phyloP scores from a whole-genome alignment of 2,113 vertebrate genomes.

The Engystomops pustulosus region DNA sequence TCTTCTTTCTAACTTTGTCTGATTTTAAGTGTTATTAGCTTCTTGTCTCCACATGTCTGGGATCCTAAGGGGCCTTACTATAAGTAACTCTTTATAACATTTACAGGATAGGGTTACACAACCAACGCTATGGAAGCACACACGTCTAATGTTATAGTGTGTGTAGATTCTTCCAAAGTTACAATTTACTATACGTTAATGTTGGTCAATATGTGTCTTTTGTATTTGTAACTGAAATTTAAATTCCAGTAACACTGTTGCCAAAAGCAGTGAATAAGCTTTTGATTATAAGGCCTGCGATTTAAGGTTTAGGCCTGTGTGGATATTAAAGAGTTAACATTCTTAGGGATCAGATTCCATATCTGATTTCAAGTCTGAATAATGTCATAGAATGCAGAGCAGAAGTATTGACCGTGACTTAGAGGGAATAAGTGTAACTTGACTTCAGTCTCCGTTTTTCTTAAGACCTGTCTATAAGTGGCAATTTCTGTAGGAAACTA shows the following conservation, averaged over 20 bases:
- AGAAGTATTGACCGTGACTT: not conserved
- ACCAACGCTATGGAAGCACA: not conserved
- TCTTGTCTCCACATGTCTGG: slow-evolving; percentile 57
- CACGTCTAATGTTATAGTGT: not conserved
- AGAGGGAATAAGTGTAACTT: not conserved
- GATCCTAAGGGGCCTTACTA: slow-evolving; percentile 56
- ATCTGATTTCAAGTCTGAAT: not conserved
- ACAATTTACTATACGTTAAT: not conserved
- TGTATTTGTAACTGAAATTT: not conserved
- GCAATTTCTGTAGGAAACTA: slow-evolving; percentile 33
- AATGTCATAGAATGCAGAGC: not conserved
- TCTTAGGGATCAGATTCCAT: not conserved
- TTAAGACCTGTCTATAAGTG: not conserved
- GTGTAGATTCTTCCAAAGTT: not conserved
- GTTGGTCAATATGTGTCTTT: not conserved
- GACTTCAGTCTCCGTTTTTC: not conserved
- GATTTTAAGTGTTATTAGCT: slow-evolving; percentile 30
- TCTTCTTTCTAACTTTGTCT: not conserved
- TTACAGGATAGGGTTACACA: slow-evolving; percentile 9
- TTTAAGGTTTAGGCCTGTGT: not conserved
- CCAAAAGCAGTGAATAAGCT: not conserved
- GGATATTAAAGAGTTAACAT: not conserved
- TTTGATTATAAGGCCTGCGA: not conserved
- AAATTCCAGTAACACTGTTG: not conserved
- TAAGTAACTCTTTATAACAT: slow-evolving; percentile 13